Evolutionary conservation across 1,140 invertebrate genomes (phyloP).

Genomic region (Drosophila guanche): DNA sequence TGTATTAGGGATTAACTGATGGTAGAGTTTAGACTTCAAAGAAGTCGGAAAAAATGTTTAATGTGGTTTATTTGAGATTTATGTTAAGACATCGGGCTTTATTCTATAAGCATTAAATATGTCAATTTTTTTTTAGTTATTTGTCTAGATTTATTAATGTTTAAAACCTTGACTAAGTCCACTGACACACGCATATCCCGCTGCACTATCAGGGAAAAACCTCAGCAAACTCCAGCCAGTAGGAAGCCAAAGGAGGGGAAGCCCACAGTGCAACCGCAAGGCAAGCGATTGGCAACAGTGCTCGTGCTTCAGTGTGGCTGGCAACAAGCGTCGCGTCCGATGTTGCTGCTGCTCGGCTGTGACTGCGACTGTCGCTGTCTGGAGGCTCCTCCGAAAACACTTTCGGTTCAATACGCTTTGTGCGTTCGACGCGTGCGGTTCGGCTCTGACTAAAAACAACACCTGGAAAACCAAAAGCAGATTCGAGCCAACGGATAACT

Average conservation of each 20-base stretch:
- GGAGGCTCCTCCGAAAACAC: conserved; percentile 69
- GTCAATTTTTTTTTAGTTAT: too few species aligned
- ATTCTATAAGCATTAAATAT: too few species aligned
- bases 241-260: conserved; percentile 28
- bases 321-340: conserved; percentile 17
- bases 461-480: conserved; percentile 15
- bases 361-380: conserved; percentile 10
- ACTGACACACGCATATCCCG: neutral
- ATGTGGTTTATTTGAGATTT: too few species aligned
- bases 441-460: conserved; percentile 42
- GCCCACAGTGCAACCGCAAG: neutral
- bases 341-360: conserved; percentile 29
- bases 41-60: too few species aligned
- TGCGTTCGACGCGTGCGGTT: conserved; percentile 82
- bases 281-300: conserved; percentile 29
- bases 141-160: too few species aligned
- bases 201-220: too few species aligned
- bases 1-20: too few species aligned
- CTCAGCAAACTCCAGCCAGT: neutral
- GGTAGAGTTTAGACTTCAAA: too few species aligned
- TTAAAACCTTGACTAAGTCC: too few species aligned
- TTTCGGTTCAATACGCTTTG: conserved; percentile 80
- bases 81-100: too few species aligned
- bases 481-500: conserved; percentile 38
- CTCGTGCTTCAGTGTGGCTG: conserved; percentile 31